Base-by-base conservation (phyloP, 2,888 invertebrate species). In the Hydraecia micacea region DNA sequence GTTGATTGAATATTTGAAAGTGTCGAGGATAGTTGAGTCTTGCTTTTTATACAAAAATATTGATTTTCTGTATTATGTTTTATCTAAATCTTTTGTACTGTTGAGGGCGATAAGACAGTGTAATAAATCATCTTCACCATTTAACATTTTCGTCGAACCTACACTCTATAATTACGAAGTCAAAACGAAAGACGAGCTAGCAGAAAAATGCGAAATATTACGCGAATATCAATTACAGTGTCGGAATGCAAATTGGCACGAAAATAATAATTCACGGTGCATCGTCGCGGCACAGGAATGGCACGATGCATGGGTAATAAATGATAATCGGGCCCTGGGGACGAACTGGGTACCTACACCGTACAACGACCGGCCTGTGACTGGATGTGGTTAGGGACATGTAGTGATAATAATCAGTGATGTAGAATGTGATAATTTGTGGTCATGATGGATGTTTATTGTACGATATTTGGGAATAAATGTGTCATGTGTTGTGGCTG, bases 251-350 rank as follows among this genome's bases (percentile, higher is more conserved):
- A 88, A 91, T 85, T 84, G 87, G 77, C 75, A 88, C 76, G 86
- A 89, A 92, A 91, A 91, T 86, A 91, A 91, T 90, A 87, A 89
- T 88, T 89, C 86, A 80, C 85, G 74, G 83, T 79, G 79, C 82
- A 88, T 88, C 86, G 85, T 86, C 88, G 85, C 86, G 89, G 65
- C 58, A 32, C 79, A 15, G 89, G 93, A 92, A 94, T 93, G 88
- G 90, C 91, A 91, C 89, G 93, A 93, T 91, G 92, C 90, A 92
- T 91, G 80, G 85, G 93, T 93, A 95, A 94, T 95, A 93, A 93
- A 92, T 92, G 92, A 93, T 95, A 95, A 94, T 94, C 94, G 90
- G 86, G 91, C 94, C 95, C 92, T 78, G 90, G 91, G 93, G 95
- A 93, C 91, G 86, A 77, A 74, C 84, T 84, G 69, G 7, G 62